Percentiles rank a stretch among this genome's conserved stretches.
Evolutionary conservation across 2,113 vertebrate species (phyloP).

Genomic region (Phalacrocorax carbo): DNA sequence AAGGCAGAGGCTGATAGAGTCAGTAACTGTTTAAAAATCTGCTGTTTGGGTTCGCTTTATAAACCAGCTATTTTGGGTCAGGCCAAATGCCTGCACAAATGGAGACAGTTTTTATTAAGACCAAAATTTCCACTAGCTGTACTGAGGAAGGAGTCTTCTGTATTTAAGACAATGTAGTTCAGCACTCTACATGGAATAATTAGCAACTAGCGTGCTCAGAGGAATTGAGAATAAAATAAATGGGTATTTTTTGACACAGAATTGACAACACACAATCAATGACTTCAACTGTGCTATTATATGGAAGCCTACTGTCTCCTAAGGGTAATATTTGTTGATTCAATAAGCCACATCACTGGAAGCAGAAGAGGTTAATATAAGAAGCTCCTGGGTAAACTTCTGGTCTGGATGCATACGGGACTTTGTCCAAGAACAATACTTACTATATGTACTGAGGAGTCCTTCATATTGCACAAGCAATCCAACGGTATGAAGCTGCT

Average conservation of each 20-base stretch:
- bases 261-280: not conserved
- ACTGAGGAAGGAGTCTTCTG: not conserved
- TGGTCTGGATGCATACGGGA: not conserved
- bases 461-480: slow-evolving; percentile 94
- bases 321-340: not conserved
- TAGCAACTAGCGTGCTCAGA: not conserved
- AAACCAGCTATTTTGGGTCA: not conserved
- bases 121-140: not conserved
- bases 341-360: not conserved
- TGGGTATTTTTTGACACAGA: not conserved
- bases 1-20: not conserved
- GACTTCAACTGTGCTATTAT: not conserved
- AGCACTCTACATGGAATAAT: not conserved
- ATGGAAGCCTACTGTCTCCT: not conserved
- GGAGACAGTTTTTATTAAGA: not conserved
- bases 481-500: slow-evolving; percentile 90
- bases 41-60: not conserved
- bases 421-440: slow-evolving; percentile 62
- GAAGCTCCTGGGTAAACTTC: not conserved
- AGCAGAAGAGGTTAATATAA: not conserved
- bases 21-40: not conserved
- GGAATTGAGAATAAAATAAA: not conserved
- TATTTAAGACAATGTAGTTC: not conserved
- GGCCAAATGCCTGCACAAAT: not conserved
- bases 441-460: slow-evolving; percentile 96